These are phyloP conservation scores for Elysia chlorotica DNA, from an alignment of 1,140 invertebrate species.

Conservation along the genomic window DNA sequence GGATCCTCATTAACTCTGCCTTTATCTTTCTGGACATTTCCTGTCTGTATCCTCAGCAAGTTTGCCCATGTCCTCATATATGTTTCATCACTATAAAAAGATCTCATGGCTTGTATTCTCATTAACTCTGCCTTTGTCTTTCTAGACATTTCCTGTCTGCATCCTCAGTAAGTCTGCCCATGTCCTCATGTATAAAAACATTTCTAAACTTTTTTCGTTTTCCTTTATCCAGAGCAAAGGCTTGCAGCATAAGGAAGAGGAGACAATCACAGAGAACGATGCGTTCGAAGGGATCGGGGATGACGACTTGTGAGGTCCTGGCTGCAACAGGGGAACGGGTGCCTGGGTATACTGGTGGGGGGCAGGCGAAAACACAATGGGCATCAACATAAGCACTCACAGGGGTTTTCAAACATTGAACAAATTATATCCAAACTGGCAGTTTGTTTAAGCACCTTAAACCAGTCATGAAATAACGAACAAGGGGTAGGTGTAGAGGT, in stretches of 20 bases:
- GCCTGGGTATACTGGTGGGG: no score
- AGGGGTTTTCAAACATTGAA: no score
- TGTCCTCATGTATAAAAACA: background rate
- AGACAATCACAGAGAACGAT: constrained; percentile 76
- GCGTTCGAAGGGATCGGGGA: constrained; percentile 90
- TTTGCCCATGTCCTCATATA: no score
- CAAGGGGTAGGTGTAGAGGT: no score
- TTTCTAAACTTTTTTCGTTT: background rate
- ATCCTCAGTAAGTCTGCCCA: no score
- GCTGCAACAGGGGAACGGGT: no score
- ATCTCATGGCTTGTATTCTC: background rate
- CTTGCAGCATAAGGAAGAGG: background rate
- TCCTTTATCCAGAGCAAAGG: background rate
- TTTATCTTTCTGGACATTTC: background rate
- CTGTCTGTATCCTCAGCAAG: no score
- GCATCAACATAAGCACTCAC: no score
- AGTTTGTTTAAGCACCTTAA: no score
- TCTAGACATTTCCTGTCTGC: background rate
- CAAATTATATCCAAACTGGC: no score
- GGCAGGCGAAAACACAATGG: no score
- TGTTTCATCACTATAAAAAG: background rate
- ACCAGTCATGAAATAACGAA: no score
- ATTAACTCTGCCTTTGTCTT: background rate
- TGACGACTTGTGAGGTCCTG: constrained; percentile 81
- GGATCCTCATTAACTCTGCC: background rate